Conservation (phyloP, 2,113 vertebrate genomes). For the Ploceus nigricollis region DNA sequence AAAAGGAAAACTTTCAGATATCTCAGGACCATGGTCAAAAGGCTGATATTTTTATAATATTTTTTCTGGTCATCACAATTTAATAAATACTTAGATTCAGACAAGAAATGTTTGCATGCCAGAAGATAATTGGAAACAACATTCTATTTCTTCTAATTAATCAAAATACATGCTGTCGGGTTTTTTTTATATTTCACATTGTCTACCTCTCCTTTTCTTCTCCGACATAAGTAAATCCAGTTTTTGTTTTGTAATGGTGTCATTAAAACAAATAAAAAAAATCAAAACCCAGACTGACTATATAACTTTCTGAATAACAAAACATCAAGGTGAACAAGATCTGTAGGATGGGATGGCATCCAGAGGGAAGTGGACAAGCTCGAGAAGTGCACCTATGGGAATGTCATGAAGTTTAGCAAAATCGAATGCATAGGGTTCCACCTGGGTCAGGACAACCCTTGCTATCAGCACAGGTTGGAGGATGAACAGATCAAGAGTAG, state of each 20-base stretch:
- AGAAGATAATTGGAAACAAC: background rate
- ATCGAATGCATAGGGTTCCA: background rate
- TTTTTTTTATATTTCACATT: background rate
- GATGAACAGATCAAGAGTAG: background rate
- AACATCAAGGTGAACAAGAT: background rate
- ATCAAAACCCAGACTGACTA: fast-evolving
- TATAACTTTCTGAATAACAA: background rate
- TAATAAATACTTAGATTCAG: background rate
- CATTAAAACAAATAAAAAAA: background rate
- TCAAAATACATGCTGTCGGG: background rate
- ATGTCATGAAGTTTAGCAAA: background rate
- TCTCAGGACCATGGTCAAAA: background rate
- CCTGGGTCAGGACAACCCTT: no score
- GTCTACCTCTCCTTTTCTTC: background rate
- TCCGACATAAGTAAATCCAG: background rate
- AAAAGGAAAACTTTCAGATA: background rate
- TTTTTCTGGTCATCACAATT: background rate
- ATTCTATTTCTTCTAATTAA: background rate
- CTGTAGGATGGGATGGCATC: background rate
- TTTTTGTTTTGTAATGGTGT: background rate
- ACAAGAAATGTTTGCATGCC: background rate
- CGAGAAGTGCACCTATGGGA: background rate
- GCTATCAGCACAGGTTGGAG: background rate
- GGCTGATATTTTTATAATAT: background rate
- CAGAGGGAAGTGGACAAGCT: background rate